Base-by-base conservation (phyloP, 1,140 invertebrate genomes). In the Cotesia chilonis region DNA sequence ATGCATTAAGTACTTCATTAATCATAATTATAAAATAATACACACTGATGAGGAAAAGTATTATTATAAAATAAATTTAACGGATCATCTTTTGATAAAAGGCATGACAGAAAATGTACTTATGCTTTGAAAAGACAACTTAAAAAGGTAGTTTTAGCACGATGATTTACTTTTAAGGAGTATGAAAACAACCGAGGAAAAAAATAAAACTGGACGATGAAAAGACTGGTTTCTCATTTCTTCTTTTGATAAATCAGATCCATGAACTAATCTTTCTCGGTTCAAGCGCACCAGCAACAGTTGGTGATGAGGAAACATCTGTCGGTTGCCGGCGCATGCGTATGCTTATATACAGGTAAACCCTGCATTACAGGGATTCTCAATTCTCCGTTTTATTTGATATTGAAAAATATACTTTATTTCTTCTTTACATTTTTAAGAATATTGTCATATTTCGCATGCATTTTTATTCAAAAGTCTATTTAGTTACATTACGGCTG, bases 261-360 rank as follows among this genome's bases (percentile, higher is more conserved):
- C 51, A 76, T 77, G 78, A 71, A 71, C 51, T 38, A 37, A 17
- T 71, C 67, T 36, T 55, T 38, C 64, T 60, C 36, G 70, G 65
- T 17, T 28, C n/a, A 36, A 14, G 35, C 51, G 55, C 35, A 37
- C 66, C 76, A 74, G 77, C 82, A 84, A 85, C 83, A 85, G 83
- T 85, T 84, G 82, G 82, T 79, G 77, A 79, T 77, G 75, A 81
- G 76, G 78, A 83, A 84, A 85, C 83, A 85, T 85, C 83, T 85
- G 83, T 81, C 79, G 79, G 74, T 82, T 72, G 76, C 37, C 52
- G 41, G 73, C 80, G 78, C 81, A 81, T 82, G 77, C 80, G 77
- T 75, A 51, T 69, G 70, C 75, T 57, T 70, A 28, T 28, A 28
- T 28, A 28, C 79, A 82, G 79, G 81, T 83, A 83, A 77, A 80